Percentiles rank a stretch among this genome's conserved stretches.
phyloP scores from a whole-genome alignment of 2,797 vertebrate species.

The Amblyraja radiata region DNA sequence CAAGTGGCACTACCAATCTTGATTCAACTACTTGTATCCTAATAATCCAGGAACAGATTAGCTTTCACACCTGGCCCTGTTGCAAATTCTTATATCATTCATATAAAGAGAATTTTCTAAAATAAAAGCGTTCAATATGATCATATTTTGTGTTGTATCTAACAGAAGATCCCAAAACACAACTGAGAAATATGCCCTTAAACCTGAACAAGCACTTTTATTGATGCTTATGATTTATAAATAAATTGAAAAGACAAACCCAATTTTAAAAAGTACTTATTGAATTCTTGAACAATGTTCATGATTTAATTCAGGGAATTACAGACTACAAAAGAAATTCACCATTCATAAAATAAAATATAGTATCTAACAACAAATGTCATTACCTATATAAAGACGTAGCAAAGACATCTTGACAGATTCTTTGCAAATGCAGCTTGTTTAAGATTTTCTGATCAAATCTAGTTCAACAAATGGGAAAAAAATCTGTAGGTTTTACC shows the following conservation, averaged over 20 bases:
- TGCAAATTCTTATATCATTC: background rate
- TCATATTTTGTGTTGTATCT: background rate
- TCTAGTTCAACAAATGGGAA: background rate
- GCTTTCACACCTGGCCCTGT: background rate
- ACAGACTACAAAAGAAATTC: background rate
- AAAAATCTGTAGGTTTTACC: background rate
- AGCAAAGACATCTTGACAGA: background rate
- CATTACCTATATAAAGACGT: background rate
- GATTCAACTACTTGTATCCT: background rate
- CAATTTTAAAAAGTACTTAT: background rate
- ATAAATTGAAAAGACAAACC: background rate
- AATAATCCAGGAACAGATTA: slow-evolving; percentile 7
- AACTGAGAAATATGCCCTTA: background rate
- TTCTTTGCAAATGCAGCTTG: background rate
- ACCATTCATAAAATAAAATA: background rate
- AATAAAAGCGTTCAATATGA: background rate
- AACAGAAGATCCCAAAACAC: background rate
- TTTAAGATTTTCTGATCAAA: background rate
- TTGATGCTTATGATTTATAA: background rate
- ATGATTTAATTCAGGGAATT: background rate
- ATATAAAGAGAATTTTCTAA: background rate
- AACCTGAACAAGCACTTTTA: background rate
- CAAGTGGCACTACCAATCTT: background rate
- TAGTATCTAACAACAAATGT: background rate
- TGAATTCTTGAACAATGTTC: background rate